Evolutionary conservation across 2,888 invertebrate species (phyloP).

Genomic region (Agrochola litura): DNA sequence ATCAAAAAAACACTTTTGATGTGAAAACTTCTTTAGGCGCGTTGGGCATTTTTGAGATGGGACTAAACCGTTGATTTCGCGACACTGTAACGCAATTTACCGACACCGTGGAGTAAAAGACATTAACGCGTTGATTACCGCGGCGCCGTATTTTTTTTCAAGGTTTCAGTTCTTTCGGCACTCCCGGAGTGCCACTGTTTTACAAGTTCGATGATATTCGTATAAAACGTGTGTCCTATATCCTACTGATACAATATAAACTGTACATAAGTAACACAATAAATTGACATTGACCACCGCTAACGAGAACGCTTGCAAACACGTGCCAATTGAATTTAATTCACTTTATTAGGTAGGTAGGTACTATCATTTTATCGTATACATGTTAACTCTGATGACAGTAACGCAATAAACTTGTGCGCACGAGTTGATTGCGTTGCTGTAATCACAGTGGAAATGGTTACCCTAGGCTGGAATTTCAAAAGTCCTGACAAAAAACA

Average conservation of each 20-base stretch:
- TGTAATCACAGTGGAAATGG: slow-evolving; percentile 19
- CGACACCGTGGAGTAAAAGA: too few relatives aligned
- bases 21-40: too few relatives aligned
- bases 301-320: slow-evolving; percentile 45
- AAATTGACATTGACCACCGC: slow-evolving; percentile 49
- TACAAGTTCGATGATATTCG: not conserved
- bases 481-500: not conserved
- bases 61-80: too few relatives aligned
- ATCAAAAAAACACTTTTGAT: not conserved
- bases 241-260: slow-evolving; percentile 13
- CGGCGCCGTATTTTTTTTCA: too few relatives aligned
- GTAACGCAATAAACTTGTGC: slow-evolving; percentile 24
- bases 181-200: too few relatives aligned
- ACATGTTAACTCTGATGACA: slow-evolving; percentile 40
- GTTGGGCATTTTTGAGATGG: too few relatives aligned
- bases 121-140: too few relatives aligned
- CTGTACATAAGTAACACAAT: not conserved
- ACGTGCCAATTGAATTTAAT: slow-evolving; percentile 64
- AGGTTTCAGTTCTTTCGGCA: too few relatives aligned
- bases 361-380: slow-evolving; percentile 33
- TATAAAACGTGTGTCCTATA: not conserved
- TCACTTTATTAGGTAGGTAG: slow-evolving; percentile 28
- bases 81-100: too few relatives aligned
- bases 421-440: slow-evolving; percentile 32
- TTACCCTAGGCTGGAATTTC: not conserved